These are phyloP conservation scores for Chloropsis hardwickii DNA, from an alignment of 2,113 vertebrate genomes.

Conservation along the genomic window DNA sequence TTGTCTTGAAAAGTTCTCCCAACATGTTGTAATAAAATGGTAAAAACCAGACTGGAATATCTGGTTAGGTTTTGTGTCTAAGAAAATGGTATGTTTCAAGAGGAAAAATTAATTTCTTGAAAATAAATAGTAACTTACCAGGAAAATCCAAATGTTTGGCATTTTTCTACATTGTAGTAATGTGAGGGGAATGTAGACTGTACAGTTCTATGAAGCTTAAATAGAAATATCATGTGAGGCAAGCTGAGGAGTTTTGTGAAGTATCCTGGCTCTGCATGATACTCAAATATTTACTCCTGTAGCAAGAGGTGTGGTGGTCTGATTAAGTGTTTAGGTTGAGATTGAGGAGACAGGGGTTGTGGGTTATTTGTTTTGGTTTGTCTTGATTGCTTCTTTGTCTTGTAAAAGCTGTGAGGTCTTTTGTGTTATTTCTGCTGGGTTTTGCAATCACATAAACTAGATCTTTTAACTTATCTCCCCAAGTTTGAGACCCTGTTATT, in stretches of 20 bases:
- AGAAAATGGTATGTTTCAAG: neutral
- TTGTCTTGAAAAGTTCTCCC: neutral
- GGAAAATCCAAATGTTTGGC: neutral
- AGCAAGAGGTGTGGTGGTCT: neutral
- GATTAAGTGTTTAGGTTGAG: neutral
- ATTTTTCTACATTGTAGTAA: neutral
- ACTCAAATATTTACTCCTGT: slow-evolving; percentile 28
- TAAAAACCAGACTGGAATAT: neutral
- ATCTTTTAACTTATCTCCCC: neutral
- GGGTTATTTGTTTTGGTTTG: neutral
- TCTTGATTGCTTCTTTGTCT: neutral
- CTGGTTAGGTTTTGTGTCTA: neutral
- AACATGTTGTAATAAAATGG: neutral
- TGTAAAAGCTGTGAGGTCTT: neutral
- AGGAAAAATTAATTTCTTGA: neutral
- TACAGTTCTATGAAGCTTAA: neutral
- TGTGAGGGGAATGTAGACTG: neutral
- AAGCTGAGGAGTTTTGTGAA: neutral
- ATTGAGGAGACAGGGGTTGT: neutral
- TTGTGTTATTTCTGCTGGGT: neutral
- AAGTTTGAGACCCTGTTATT: neutral
- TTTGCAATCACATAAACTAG: neutral
- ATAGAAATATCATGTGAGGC: neutral
- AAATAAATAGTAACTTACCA: neutral
- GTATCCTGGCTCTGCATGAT: neutral